Percentiles rank a stretch among this genome's conserved stretches.
Evolutionary conservation across 2,888 invertebrate species (phyloP).

Genomic region (Brenthis daphne): DNA sequence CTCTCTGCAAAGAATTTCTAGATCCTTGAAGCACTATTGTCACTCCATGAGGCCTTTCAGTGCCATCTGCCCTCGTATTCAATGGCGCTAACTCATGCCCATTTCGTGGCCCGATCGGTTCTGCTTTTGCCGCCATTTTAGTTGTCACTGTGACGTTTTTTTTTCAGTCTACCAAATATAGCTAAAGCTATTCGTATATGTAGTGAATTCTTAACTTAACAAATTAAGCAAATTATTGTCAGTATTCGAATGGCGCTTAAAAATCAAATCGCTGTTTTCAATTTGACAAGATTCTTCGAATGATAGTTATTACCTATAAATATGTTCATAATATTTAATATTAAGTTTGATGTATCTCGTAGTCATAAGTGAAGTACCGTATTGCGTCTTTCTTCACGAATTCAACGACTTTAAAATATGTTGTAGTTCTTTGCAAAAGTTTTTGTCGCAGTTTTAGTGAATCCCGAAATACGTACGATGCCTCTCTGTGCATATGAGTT

Average conservation of each 20-base stretch:
- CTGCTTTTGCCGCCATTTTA: conserved; percentile 75
- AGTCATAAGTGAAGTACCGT: conserved; percentile 73
- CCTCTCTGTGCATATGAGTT: conserved; percentile 75
- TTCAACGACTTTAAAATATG: conserved; percentile 74
- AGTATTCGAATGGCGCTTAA: conserved; percentile 15
- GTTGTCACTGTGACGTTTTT: conserved; percentile 35
- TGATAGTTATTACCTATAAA: conserved; percentile 71
- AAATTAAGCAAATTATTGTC: conserved; percentile 36
- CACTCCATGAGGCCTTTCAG: conserved; percentile 86
- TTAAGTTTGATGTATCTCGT: conserved; percentile 68
- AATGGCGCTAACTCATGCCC: conserved; percentile 92
- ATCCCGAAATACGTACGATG: conserved; percentile 70
- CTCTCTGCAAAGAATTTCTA: conserved; percentile 83
- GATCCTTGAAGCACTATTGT: conserved; percentile 89
- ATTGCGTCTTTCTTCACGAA: conserved; percentile 79
- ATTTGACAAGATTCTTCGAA: conserved; percentile 73
- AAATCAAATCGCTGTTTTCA: conserved; percentile 57
- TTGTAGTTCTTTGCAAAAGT: conserved; percentile 67
- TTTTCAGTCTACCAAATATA: conserved; percentile 20
- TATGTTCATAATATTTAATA: conserved; percentile 71
- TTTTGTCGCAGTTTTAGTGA: conserved; percentile 74
- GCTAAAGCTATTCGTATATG: not conserved
- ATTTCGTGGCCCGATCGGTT: conserved; percentile 82
- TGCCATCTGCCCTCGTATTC: conserved; percentile 84
- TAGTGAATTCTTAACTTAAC: conserved; percentile 21